Base-by-base conservation (phyloP, 2,888 invertebrate genomes). In the Panorpa germanica region DNA sequence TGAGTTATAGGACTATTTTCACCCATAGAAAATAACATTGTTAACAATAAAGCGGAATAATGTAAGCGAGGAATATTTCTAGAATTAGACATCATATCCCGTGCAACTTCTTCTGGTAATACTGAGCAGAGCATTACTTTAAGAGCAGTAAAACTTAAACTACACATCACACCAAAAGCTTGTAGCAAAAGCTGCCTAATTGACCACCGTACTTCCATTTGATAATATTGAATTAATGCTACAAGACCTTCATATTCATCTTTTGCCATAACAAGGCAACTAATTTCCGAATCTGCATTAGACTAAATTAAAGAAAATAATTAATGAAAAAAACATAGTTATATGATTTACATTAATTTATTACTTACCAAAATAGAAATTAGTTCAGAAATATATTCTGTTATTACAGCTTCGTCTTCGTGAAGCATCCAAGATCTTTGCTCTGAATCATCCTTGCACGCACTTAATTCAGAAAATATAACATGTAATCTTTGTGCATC, bases 361-460 rank as follows among this genome's bases (percentile, higher is more conserved):
- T n/a, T 25, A 43, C 54, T 49, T 55, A 81, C 82, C 66, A 85
- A 61, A 45, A 85, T 82, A 37, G 78, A 78, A 28, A 77, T 77
- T 14, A 83, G 60, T 49, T 83, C 81, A 32, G 71, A 65, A 33
- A 93, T 62, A 50, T 86, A 81, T 35, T 82, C 78, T 35, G 74
- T 71, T 45, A 93, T 91, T 40, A 81, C 76, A 35, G 70, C 69
- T 40, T 91, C 90, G 50, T 93, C 93, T 48, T 93, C 91, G 48
- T 91, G 83, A 17, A 93, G 58, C 50, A 86, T 83, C 93, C 93
- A 93, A 41, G 85, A 88, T 34, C 93, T 62, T 47, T 95, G 93
- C 47, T 95, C 91, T 0, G 88, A 82, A 49, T 93, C 93, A 46
- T 91, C 86, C 40, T 90, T 90, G 39, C 88, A 86, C 36, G 75